Evolutionary conservation across 2,797 vertebrate species (phyloP), one percentile per base, ranked within the genome.

Genomic region (Naso thynnoides): DNA sequence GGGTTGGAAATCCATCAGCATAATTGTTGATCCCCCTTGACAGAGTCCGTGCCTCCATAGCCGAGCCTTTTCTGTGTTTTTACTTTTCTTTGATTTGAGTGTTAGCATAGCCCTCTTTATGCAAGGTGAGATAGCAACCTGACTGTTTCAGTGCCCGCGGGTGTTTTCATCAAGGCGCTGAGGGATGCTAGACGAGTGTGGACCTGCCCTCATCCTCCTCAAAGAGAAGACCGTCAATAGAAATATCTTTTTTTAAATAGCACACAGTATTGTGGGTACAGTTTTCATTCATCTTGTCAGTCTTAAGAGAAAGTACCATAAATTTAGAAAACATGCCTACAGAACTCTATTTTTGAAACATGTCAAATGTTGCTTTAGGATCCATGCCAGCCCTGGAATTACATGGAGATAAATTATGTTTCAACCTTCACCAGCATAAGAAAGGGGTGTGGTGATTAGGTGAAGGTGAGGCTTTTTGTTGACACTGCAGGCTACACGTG

Each of bases 131-230:
- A 81, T 38, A 56, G 61, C 69, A 57, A 50, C 49, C 55, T 65
- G 69, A 86, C 76, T 73, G 70, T 79, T 87, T 87, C 70, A 83
- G 79, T 75, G 73, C 82, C 82, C 42, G 31, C 71, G 33, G 70
- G 82, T 71, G 66, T 76, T 87, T 87, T 81, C 65, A 82, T 83
- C 70, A 79, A 78, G 68, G 70, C 8, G 33, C 67, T 85, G 70
- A 81, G 60, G 75, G 91, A 90, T 88, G 76, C 62, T 58, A 19
- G 87, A 81, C 88, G 49, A 91, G 93, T 90, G 86, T 27, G 23
- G 90, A 50, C 92, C 85, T 92, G 92, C 70, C 87, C 77, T 72
- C 82, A 76, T 66, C 65, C 33, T 15, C 72, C 57, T 83, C 19
- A 80, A 71, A 81, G 63, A 57, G 52, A 59, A 86, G 50, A 42